A percentile compares a stretch with the other conserved stretches of the same genome.
Conservation (phyloP, 1,140 invertebrate genomes). For the Watersipora subatra region DNA sequence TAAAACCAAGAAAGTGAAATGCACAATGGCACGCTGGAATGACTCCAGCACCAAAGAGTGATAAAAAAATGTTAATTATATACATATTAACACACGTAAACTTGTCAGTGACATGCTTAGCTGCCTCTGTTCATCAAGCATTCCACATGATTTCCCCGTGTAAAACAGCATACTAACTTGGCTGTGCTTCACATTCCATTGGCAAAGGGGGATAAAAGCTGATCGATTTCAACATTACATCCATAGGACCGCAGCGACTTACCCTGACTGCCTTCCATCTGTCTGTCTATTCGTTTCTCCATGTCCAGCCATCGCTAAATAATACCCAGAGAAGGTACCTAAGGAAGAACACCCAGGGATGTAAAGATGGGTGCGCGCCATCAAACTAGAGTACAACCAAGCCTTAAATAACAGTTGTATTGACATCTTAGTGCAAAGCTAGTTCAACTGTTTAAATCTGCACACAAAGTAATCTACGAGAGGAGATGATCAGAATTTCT, state of each 20-base stretch:
- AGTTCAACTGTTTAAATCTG: background rate
- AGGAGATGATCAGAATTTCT: too few species aligned
- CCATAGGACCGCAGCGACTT: too few species aligned
- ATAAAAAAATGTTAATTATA: background rate
- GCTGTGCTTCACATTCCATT: too few species aligned
- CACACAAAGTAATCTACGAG: too few species aligned
- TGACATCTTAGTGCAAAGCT: background rate
- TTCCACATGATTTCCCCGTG: too few species aligned
- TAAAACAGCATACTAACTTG: too few species aligned
- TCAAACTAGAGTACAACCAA: background rate
- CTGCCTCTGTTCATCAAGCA: too few species aligned
- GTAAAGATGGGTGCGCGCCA: background rate
- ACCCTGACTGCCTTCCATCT: background rate
- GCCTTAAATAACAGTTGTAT: background rate
- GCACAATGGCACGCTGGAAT: too few species aligned
- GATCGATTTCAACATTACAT: too few species aligned
- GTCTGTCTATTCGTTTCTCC: slow-evolving; percentile 1
- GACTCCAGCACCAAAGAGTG: background rate
- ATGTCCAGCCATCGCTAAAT: background rate
- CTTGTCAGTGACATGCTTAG: too few species aligned
- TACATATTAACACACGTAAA: background rate
- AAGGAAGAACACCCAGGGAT: background rate
- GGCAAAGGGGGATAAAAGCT: too few species aligned
- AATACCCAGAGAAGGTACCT: background rate
- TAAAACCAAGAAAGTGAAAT: too few species aligned